phyloP scores from a whole-genome alignment of 2,113 vertebrate genomes.

The Muntiacus reevesi region DNA sequence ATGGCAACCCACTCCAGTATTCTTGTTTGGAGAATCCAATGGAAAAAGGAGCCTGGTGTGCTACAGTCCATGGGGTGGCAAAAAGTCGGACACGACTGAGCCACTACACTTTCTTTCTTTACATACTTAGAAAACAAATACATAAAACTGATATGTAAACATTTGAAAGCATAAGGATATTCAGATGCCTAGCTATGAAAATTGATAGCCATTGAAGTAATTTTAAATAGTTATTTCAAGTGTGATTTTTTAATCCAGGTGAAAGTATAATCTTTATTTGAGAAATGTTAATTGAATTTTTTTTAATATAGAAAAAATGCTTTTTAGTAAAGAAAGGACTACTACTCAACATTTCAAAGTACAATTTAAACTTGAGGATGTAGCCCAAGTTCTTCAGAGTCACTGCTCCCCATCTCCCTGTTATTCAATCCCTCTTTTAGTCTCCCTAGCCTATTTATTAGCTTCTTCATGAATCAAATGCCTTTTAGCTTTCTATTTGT shows the following conservation, averaged over 20 bases:
- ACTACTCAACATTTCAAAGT: neutral
- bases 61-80: too few relatives aligned
- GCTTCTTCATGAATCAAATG: neutral
- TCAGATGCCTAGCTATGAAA: neutral
- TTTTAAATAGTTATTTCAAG: neutral
- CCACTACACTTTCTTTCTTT: too few relatives aligned
- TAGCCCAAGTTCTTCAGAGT: neutral
- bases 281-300: neutral
- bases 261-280: neutral
- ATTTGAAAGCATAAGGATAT: neutral
- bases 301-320: neutral
- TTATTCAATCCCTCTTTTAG: neutral
- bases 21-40: too few relatives aligned
- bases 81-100: too few relatives aligned
- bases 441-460: neutral
- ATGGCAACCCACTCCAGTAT: too few relatives aligned
- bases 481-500: neutral
- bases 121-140: neutral
- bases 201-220: neutral
- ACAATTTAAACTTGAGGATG: neutral
- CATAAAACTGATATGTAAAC: neutral
- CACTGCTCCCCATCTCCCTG: rapidly evolving
- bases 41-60: too few relatives aligned
- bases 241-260: neutral
- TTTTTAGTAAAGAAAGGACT: neutral